Conservation (phyloP, 2,797 vertebrate species). For the Enteromius mattozi region DNA sequence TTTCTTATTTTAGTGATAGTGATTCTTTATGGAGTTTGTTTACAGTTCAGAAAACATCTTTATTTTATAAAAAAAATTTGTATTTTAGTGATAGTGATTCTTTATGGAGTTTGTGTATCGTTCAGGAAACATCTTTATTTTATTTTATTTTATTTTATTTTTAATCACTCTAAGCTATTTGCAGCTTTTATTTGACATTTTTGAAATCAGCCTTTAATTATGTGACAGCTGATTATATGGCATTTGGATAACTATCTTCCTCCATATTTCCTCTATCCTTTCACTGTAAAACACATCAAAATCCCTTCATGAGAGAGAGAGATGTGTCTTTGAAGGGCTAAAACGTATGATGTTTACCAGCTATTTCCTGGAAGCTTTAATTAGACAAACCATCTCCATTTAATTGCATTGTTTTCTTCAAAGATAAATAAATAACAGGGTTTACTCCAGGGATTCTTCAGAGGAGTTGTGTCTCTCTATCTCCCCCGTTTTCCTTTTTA, state of each 20-base stretch:
- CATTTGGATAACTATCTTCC: slow-evolving; percentile 8
- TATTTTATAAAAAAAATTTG: too few relatives aligned
- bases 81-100: too few relatives aligned
- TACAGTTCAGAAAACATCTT: too few relatives aligned
- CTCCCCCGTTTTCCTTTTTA: slow-evolving; percentile 3
- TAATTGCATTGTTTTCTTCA: slow-evolving; percentile 55
- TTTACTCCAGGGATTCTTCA: slow-evolving; percentile 50
- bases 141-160: background rate
- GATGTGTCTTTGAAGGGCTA: slow-evolving; percentile 50
- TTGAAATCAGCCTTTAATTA: slow-evolving; percentile 10
- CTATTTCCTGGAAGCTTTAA: slow-evolving; percentile 68
- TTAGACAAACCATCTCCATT: slow-evolving; percentile 63
- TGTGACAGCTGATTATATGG: background rate
- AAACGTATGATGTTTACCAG: slow-evolving; percentile 67
- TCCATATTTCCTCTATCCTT: slow-evolving; percentile 19
- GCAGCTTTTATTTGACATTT: background rate
- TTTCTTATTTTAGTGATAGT: too few relatives aligned
- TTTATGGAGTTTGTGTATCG: too few relatives aligned
- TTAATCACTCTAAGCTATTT: background rate
- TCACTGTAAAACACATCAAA: background rate
- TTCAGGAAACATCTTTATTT: background rate
- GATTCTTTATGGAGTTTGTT: too few relatives aligned
- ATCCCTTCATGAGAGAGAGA: slow-evolving; percentile 1
- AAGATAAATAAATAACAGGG: slow-evolving; percentile 41
- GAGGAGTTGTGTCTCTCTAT: slow-evolving; percentile 35